These are phyloP conservation scores for Macrosteles quadrilineatus DNA, from an alignment of 1,140 invertebrate species.

Conservation along the genomic window DNA sequence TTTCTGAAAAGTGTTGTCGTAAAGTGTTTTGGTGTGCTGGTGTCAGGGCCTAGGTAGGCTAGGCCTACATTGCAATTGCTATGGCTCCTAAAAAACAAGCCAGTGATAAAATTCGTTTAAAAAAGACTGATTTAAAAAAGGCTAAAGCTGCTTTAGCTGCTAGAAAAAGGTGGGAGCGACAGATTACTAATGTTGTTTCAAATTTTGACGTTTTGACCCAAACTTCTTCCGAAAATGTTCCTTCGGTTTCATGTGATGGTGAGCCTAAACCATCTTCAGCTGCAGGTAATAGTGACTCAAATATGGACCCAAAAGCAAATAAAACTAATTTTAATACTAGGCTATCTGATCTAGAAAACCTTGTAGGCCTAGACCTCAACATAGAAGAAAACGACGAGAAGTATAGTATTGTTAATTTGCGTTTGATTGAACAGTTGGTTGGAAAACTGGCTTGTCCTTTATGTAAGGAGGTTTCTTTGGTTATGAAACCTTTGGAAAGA, in stretches of 20 bases:
- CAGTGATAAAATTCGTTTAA: conserved; percentile 1
- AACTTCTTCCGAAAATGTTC: neutral
- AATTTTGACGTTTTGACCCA: neutral
- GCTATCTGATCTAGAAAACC: neutral
- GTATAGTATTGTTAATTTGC: neutral
- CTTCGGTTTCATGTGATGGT: neutral
- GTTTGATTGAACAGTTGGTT: neutral
- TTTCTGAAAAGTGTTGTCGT: no score
- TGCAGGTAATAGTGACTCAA: neutral
- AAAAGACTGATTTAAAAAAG: neutral
- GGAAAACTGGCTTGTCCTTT: neutral
- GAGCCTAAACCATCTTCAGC: neutral
- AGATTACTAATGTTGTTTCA: neutral
- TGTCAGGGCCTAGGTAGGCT: no score
- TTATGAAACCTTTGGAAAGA: neutral
- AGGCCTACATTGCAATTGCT: neutral
- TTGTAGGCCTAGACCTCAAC: neutral
- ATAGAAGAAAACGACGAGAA: neutral
- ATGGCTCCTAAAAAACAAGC: neutral
- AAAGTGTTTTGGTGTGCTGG: no score
- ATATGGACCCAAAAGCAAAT: conserved; percentile 7
- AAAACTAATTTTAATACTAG: conserved; percentile 8
- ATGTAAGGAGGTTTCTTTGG: neutral
- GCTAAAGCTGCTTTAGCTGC: neutral
- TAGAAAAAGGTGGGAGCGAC: neutral